Percentiles rank a stretch among this genome's conserved stretches.
Evolutionary conservation across 2,888 invertebrate species (phyloP).

Genomic region (Xiphydria camelus): DNA sequence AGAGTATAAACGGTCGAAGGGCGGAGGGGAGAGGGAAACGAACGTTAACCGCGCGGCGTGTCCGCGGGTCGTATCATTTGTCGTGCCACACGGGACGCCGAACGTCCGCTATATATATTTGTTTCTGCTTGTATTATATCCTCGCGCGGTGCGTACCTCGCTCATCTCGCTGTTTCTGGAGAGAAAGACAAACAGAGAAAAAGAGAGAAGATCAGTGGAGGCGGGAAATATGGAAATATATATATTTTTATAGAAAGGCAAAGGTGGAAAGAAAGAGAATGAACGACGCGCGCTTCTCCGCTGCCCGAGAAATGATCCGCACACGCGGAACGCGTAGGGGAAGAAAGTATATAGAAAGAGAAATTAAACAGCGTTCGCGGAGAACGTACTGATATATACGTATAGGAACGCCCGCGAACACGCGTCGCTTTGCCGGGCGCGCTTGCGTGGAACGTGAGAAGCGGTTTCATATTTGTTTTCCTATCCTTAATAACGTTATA

Average conservation of each 20-base stretch:
- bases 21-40: too few relatives aligned
- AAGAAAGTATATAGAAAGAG: too few relatives aligned
- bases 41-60: background rate
- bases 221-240: too few relatives aligned
- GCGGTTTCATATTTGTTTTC: slow-evolving; percentile 31
- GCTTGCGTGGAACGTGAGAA: slow-evolving; percentile 29
- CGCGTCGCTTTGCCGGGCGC: too few relatives aligned
- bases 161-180: slow-evolving; percentile 3
- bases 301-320: too few relatives aligned
- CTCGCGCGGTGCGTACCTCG: background rate
- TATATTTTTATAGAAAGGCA: background rate
- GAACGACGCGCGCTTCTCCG: too few relatives aligned
- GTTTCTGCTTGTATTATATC: slow-evolving; percentile 3
- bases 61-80: slow-evolving; percentile 1
- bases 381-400: too few relatives aligned
- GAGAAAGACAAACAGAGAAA: background rate
- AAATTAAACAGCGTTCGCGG: too few relatives aligned
- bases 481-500: slow-evolving; percentile 33
- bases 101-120: background rate
- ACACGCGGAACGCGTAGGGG: background rate
- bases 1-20: too few relatives aligned
- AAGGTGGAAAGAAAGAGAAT: background rate
- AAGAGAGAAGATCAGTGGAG: background rate
- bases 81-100: too few relatives aligned
- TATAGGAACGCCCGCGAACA: too few relatives aligned